Conservation (phyloP, 1,140 invertebrate species). For the Plectrocnemia conspersa region DNA sequence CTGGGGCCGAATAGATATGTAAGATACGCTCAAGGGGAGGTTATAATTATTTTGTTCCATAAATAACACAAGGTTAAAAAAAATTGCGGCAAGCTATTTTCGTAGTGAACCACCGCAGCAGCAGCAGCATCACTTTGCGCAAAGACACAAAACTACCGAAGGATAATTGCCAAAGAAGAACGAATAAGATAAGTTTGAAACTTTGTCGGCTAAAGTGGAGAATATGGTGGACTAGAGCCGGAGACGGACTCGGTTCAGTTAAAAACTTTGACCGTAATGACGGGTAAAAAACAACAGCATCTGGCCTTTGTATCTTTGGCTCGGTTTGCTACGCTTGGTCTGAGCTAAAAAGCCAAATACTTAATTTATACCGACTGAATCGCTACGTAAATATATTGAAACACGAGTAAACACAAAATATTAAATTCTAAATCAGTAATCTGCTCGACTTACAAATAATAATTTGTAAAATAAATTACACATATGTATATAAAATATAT, state of each 20-base stretch:
- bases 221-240: slow-evolving; percentile 10
- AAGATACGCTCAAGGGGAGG: slow-evolving; percentile 1
- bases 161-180: slow-evolving; percentile 29
- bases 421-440: too few species aligned
- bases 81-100: too few species aligned
- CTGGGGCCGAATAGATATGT: not conserved
- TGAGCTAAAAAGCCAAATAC: not conserved
- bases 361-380: slow-evolving; percentile 4
- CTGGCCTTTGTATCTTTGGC: slow-evolving; percentile 13
- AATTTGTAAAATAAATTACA: too few species aligned
- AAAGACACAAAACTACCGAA: slow-evolving; percentile 13
- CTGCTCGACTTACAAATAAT: too few species aligned
- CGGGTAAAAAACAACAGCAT: slow-evolving; percentile 28
- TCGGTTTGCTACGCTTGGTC: not conserved
- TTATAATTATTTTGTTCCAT: not conserved
- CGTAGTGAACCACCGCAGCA: too few species aligned
- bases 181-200: slow-evolving; percentile 24
- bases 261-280: slow-evolving; percentile 28
- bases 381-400: too few species aligned
- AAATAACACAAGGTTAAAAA: too few species aligned
- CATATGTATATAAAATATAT: too few species aligned
- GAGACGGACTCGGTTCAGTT: slow-evolving; percentile 19
- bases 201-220: slow-evolving; percentile 14
- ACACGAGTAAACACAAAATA: too few species aligned
- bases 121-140: slow-evolving; percentile 7